phyloP scores from a whole-genome alignment of 2,113 vertebrate genomes.

The Pangasianodon gigas region DNA sequence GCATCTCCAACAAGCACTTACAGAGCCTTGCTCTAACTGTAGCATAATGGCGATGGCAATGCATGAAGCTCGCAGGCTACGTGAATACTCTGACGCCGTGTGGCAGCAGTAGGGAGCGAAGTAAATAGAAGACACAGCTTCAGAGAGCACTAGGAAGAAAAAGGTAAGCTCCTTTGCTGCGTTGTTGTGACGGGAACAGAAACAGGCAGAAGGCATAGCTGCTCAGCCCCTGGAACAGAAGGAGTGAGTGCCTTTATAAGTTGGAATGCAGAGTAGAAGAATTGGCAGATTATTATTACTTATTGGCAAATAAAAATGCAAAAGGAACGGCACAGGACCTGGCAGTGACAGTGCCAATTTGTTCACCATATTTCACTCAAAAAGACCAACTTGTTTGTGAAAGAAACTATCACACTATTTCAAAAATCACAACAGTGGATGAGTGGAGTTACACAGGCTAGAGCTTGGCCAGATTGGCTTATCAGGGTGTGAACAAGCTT shows the following conservation, averaged over 20 bases:
- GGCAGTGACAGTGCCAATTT: not conserved
- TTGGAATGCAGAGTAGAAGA: not conserved
- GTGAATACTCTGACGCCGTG: not conserved
- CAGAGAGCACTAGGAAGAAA: not conserved
- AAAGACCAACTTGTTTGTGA: not conserved
- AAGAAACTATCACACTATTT: not conserved
- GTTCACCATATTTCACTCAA: not conserved
- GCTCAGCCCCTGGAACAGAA: not conserved
- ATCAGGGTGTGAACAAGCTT: not conserved
- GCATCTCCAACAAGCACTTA: not conserved
- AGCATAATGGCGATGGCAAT: not conserved
- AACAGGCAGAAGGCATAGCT: not conserved
- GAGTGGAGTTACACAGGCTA: not conserved
- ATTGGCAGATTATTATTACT: not conserved
- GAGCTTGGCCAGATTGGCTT: not conserved
- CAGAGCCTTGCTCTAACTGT: not conserved
- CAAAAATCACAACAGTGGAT: not conserved
- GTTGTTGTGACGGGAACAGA: not conserved
- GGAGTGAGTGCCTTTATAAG: not conserved
- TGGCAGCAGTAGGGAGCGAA: not conserved
- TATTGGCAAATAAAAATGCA: not conserved
- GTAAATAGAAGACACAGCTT: not conserved
- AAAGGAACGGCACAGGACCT: not conserved
- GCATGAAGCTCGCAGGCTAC: not conserved
- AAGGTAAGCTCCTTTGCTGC: not conserved